Evolutionary conservation across 2,113 vertebrate genomes (phyloP).

Genomic region (Peucedramus taeniatus): DNA sequence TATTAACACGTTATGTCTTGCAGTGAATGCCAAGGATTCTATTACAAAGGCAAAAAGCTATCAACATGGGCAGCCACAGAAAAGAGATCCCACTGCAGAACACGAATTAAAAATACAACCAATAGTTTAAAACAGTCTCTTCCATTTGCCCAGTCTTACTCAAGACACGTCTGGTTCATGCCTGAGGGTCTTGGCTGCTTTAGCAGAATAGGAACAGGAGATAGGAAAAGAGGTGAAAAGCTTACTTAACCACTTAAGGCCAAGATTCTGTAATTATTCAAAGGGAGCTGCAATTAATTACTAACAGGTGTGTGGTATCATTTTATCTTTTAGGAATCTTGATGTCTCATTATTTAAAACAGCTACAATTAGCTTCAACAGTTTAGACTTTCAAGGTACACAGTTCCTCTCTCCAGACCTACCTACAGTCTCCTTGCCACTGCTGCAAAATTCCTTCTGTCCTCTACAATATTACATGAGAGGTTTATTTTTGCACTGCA

Average conservation of each 20-base stretch:
- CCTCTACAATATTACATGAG: neutral
- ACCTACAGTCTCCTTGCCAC: neutral
- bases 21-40: neutral
- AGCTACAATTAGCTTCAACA: neutral
- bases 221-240: neutral
- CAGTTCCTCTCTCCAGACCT: neutral
- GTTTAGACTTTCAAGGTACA: neutral
- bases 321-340: neutral
- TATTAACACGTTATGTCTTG: neutral
- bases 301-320: neutral
- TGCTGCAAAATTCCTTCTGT: neutral
- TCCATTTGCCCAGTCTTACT: neutral
- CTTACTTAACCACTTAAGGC: neutral
- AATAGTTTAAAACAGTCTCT: neutral
- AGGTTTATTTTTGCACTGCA: neutral
- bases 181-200: neutral
- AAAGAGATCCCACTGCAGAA: neutral
- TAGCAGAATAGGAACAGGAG: neutral
- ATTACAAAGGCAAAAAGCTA: neutral
- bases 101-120: neutral
- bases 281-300: neutral
- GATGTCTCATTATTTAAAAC: neutral
- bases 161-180: neutral
- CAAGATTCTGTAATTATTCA: neutral
- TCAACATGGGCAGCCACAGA: neutral